These are phyloP conservation scores for Loriculus beryllinus DNA, from an alignment of 2,797 vertebrate genomes.

Conservation along the genomic window DNA sequence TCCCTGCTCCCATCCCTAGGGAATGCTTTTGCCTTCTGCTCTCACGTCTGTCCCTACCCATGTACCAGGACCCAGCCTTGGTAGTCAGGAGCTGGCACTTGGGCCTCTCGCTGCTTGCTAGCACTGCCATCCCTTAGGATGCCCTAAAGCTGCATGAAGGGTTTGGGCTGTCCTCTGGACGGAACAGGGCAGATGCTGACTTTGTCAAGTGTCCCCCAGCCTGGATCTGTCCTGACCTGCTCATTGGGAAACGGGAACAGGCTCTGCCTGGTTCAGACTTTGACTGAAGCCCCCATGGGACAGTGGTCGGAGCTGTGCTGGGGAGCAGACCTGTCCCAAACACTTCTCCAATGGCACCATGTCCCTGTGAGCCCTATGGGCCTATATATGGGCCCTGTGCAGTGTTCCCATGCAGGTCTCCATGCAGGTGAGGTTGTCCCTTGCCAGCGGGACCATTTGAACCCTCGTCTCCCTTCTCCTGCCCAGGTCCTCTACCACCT, in stretches of 20 bases:
- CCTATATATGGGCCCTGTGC: background rate
- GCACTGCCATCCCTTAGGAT: background rate
- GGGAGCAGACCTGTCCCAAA: background rate
- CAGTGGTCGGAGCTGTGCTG: rapidly evolving
- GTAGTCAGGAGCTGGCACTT: background rate
- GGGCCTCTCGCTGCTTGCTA: background rate
- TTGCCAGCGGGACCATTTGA: background rate
- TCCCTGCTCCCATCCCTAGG: background rate
- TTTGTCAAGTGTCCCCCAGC: background rate
- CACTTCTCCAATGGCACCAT: rapidly evolving
- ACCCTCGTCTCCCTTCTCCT: background rate
- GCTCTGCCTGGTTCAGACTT: background rate
- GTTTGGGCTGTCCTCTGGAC: background rate
- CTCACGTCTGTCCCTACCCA: background rate
- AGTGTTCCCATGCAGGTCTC: background rate
- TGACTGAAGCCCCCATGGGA: background rate
- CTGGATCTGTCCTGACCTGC: background rate
- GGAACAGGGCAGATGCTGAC: background rate
- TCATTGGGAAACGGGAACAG: background rate
- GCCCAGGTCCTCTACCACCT: slow-evolving; percentile 93
- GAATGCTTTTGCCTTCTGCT: background rate
- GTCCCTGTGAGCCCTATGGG: background rate
- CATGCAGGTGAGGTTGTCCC: background rate
- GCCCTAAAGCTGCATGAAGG: background rate
- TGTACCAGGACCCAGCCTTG: background rate